Base-by-base conservation (phyloP, 2,113 vertebrate genomes). In the Dromaius novaehollandiae region DNA sequence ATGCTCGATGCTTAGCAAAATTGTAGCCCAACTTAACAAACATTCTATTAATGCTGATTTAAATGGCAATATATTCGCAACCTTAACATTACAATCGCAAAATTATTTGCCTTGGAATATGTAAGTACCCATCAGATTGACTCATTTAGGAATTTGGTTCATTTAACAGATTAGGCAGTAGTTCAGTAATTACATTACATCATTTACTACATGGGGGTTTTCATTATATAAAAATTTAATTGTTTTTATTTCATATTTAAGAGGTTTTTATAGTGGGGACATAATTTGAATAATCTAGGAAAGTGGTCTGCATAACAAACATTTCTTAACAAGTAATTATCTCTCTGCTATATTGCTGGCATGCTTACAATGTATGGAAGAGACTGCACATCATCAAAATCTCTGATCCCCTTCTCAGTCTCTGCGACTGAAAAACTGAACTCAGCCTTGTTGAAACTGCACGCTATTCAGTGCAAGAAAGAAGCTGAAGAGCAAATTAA, bases 301-400 rank as follows among this genome's bases (percentile, higher is more conserved):
- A 92, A 91, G 20, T 89, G 30, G n/a, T 44, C 87, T 90, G 55
- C 56, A 79, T 78, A 96, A 81, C 75, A 96, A 97, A 85, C 50
- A 92, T 92, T 97, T 97, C 93, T 93, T 76, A 80, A 82, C 91
- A 97, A 93, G 82, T 85, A 86, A 90, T 94, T 96, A 88, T 86
- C 51, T 64, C 40, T 93, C 92, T 83, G 70, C 87, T 95, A 82
- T 83, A 90, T 69, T 94, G 71, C 81, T 84, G 50, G 11, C 84
- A 18, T 53, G 55, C 36, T 84, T 85, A 61, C 32, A 86, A 20
- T 21, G 13, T 92, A 34, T 76, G 46, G 79, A 97, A 95, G 9
- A 6, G 14, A 75, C 82, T 48, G 6, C 17, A 70, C 50, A 51
- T 61, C 80, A 79, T 55, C 79, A 89, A 90, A 94, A 82, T 82